Evolutionary conservation across 2,797 vertebrate species (phyloP), one percentile per base, ranked within the genome.

Genomic region (Mallotus villosus): DNA sequence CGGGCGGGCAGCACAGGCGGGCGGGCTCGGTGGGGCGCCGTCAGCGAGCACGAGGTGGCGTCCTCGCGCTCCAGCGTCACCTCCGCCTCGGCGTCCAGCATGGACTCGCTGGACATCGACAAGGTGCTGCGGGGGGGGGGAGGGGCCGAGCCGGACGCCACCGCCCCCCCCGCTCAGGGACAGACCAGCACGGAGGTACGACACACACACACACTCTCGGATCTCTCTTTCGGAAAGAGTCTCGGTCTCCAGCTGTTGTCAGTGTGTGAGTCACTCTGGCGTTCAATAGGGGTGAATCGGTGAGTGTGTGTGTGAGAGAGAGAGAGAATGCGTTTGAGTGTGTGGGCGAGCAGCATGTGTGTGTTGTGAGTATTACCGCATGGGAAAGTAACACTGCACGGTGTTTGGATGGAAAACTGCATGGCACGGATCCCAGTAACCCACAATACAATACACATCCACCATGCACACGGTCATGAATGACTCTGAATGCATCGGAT

Each of bases 91-190:
- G 95, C 97, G 37, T 98, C 96, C 66, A 98, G 97, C 87, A 96
- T 98, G 95, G 97, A 99, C 78, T 99, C 97, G 2, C 81, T 99
- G 91, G 97, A 99, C 89, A 95, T 94, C 75, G 41, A 46, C 41
- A 46, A 46, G 41, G 94, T 96, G 65, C 90, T 88, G 0, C 93
- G 93, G 76, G 41, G 41, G 76, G 41, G 41, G 41, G 41, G 41
- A 14, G 91, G 93, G 69, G 93, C 90, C 55, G 95, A 96, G 1
- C 78, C 93, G 14, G 96, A 97, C 66, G 81, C 94, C 66, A 81
- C 94, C 74, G 90, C 81, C 87, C 87, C 57, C 94, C 66, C 80
- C 21, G 3, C 68, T 63, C 88, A 74, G 3, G 72, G 78, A 9
- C 88, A 82, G 17, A 86, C 77, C 25, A 85, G 60, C 79, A 81